phyloP scores from a whole-genome alignment of 2,888 invertebrate genomes.

The Helobdella robusta region DNA sequence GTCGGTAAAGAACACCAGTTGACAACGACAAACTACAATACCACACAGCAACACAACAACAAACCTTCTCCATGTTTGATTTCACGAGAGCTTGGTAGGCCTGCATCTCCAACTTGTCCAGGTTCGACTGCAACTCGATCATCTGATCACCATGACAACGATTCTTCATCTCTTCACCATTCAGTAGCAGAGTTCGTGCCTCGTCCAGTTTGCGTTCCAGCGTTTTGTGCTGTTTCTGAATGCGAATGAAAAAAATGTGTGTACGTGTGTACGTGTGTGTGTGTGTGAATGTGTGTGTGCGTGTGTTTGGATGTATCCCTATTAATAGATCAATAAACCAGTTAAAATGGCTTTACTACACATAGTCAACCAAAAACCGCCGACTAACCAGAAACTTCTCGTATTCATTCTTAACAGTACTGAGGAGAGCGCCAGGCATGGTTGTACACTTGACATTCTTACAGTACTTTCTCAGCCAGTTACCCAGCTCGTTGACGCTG shows the following conservation, averaged over 20 bases:
- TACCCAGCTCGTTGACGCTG: constrained; percentile 45
- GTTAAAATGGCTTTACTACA: no score
- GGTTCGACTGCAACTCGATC: constrained; percentile 39
- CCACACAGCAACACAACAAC: not conserved
- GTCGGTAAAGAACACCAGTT: not conserved
- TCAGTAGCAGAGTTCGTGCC: constrained; percentile 40
- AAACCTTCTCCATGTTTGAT: constrained; percentile 38
- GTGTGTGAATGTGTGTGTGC: no score
- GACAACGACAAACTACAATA: not conserved
- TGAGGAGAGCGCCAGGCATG: constrained; percentile 47
- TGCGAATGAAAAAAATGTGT: no score
- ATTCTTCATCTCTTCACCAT: constrained; percentile 44
- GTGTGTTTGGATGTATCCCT: no score
- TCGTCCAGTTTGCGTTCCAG: constrained; percentile 41
- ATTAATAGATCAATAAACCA: no score
- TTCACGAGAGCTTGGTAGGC: constrained; percentile 43
- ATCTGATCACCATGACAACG: constrained; percentile 42
- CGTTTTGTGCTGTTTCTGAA: constrained; percentile 31
- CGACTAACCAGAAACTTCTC: constrained; percentile 39
- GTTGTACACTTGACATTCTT: constrained; percentile 42
- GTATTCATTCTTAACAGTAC: constrained; percentile 44
- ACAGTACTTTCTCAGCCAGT: constrained; percentile 43
- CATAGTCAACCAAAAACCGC: no score
- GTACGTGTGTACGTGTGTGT: no score
- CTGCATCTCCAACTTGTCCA: constrained; percentile 41